Base-by-base conservation (phyloP, 37 sponge, comb jelly and placozoan species). In the Geodia barretti region DNA sequence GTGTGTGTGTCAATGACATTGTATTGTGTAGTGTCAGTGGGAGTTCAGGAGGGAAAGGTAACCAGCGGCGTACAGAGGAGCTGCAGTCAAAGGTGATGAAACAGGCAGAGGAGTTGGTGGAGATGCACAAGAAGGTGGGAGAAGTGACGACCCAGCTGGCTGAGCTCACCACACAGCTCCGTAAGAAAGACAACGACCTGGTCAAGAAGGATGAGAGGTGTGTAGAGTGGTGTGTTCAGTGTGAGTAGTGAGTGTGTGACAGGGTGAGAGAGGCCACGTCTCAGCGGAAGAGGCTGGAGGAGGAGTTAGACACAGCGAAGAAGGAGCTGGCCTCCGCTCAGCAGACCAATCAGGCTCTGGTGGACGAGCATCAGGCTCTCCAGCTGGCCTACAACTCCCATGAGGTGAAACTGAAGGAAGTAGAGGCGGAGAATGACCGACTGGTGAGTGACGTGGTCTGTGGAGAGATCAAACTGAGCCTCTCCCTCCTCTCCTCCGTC, bases 281-380 rank as follows among this genome's bases (percentile, higher is more conserved):
- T 17, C 54, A 47, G 54, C 54, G 14, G 54, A 47, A 47, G 29
- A 82, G 70, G 67, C 58, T 70, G 42, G 70, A 87, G 20, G 82
- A 74, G 72, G 62, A 87, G 41, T 21, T 75, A 1, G 30, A 35
- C 28, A 29, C 33, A 0, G 41, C 67, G 17, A 26, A 80, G 41
- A 61, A 36, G 3, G 20, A 73, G 30, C 26, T 87, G 61, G 35
- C 21, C n/a, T 41, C 19, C 26, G 23, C 11, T 4, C 30, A n/a
- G 3, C 30, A 37, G 69, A 68, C 70, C n/a, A 74, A 66, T 62
- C 36, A 78, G 26, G 60, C 37, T 9, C 25, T 89, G 72, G 73
- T 74, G 59, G 95, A 94, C 35, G 95, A 94, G 69, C 77, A 94
- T 65, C 78, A 73, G 11, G 86, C 89, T 1, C 29, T 91, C 37